Evolutionary conservation across 2,113 vertebrate genomes (phyloP).

Genomic region (Arizona elegans): DNA sequence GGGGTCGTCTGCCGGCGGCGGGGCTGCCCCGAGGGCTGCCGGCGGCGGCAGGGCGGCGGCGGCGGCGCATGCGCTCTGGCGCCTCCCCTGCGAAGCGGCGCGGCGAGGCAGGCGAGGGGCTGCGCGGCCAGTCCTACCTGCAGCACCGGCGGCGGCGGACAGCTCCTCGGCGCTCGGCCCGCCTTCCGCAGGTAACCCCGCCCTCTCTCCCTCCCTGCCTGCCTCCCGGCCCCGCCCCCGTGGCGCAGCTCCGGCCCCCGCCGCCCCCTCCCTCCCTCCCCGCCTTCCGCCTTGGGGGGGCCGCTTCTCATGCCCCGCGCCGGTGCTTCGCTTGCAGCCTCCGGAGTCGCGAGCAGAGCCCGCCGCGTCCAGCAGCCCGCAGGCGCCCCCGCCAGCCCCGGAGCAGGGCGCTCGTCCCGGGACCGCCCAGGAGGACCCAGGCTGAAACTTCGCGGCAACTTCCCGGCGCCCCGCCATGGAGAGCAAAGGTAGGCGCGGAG

Average conservation of each 20-base stretch:
- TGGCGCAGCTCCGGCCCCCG: neutral
- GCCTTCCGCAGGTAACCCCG: neutral
- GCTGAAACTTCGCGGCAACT: conserved; percentile 73
- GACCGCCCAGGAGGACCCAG: neutral
- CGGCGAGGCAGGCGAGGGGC: conserved; percentile 52
- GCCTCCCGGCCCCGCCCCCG: neutral
- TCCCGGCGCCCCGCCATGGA: conserved; percentile 76
- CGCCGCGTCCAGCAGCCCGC: conserved; percentile 66
- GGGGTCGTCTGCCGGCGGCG: neutral
- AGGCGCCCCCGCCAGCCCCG: conserved; percentile 23
- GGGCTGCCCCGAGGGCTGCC: neutral
- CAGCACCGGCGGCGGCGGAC: conserved; percentile 72
- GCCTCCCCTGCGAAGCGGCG: conserved; percentile 46
- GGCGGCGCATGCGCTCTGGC: conserved; percentile 62
- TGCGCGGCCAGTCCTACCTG: conserved; percentile 67
- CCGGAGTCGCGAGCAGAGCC: conserved; percentile 61
- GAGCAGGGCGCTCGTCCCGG: neutral
- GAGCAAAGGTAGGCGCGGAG: conserved; percentile 76
- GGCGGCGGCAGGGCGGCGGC: conserved; percentile 10
- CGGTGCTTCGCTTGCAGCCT: conserved; percentile 70
- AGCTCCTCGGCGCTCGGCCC: conserved; percentile 64
- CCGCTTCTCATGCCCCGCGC: conserved; percentile 29
- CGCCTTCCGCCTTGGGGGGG: too few relatives aligned
- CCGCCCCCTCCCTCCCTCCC: neutral
- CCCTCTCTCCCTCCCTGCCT: too few relatives aligned